Percentiles rank a stretch among this genome's conserved stretches.
Evolutionary conservation across 2,797 vertebrate genomes (phyloP).

Genomic region (Chloroceryle inda): DNA sequence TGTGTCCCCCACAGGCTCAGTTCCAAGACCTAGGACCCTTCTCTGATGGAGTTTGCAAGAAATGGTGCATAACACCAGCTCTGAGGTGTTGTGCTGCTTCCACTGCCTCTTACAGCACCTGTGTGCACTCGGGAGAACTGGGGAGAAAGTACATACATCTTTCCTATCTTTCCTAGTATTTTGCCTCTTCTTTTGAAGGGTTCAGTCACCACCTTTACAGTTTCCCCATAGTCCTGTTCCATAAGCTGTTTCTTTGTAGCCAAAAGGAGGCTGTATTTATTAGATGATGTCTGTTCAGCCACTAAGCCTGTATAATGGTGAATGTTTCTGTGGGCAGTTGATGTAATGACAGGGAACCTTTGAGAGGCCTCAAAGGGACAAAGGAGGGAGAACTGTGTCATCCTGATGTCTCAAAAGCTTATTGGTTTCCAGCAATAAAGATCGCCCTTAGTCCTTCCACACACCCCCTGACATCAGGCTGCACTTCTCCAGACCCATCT

Average conservation of each 20-base stretch:
- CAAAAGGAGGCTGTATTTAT: not conserved
- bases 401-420: not conserved
- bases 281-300: not conserved
- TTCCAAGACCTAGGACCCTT: not conserved
- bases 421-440: not conserved
- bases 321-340: not conserved
- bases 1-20: not conserved
- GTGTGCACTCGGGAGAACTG: not conserved
- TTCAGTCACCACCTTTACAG: not conserved
- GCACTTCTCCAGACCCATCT: not conserved
- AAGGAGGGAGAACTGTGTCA: not conserved
- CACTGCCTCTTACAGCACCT: not conserved
- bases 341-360: not conserved
- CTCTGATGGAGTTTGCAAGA: not conserved
- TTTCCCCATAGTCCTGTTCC: not conserved
- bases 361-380: not conserved
- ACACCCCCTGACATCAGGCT: not conserved
- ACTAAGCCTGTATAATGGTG: not conserved
- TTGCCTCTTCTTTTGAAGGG: not conserved
- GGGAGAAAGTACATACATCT: not conserved
- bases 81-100: not conserved
- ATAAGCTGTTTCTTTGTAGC: not conserved
- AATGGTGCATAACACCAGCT: fast-evolving
- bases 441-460: not conserved
- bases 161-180: not conserved